Evolutionary conservation across 2,888 invertebrate species (phyloP).

Genomic region (Plebejus argus): DNA sequence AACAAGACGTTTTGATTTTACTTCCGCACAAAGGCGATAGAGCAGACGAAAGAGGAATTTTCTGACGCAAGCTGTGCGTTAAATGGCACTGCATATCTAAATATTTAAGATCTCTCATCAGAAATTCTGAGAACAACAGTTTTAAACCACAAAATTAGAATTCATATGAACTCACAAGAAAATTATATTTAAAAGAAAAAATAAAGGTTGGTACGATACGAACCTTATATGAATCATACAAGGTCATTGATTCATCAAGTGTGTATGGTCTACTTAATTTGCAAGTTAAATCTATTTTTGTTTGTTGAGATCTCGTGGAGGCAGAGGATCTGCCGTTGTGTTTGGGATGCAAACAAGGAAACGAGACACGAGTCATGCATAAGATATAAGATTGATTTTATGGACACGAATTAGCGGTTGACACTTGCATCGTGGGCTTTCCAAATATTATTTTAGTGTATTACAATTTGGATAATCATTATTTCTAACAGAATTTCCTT

Average conservation of each 20-base stretch:
- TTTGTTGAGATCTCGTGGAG: not conserved
- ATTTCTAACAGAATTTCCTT: not conserved
- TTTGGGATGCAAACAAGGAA: not conserved
- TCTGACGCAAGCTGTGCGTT: not conserved
- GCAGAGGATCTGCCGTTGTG: not conserved
- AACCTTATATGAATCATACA: slow-evolving; percentile 30
- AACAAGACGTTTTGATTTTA: not conserved
- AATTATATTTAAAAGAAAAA: slow-evolving; percentile 1
- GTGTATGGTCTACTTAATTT: slow-evolving; percentile 21
- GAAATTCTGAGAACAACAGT: not conserved
- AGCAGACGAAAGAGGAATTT: not conserved
- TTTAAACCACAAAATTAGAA: slow-evolving; percentile 4
- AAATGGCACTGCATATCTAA: not conserved
- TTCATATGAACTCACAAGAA: slow-evolving; percentile 3
- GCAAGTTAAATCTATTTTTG: slow-evolving; percentile 15
- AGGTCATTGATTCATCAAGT: slow-evolving; percentile 26
- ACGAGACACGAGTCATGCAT: not conserved
- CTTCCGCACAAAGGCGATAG: not conserved
- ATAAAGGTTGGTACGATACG: not conserved
- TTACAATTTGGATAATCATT: not conserved
- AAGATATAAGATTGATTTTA: not conserved
- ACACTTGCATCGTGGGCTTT: not conserved
- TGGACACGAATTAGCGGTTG: not conserved
- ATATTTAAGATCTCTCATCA: not conserved
- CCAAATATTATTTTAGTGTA: not conserved